These are phyloP conservation scores for Platorchestia sp. DNA, from an alignment of 1,140 invertebrate genomes.

Conservation along the genomic window DNA sequence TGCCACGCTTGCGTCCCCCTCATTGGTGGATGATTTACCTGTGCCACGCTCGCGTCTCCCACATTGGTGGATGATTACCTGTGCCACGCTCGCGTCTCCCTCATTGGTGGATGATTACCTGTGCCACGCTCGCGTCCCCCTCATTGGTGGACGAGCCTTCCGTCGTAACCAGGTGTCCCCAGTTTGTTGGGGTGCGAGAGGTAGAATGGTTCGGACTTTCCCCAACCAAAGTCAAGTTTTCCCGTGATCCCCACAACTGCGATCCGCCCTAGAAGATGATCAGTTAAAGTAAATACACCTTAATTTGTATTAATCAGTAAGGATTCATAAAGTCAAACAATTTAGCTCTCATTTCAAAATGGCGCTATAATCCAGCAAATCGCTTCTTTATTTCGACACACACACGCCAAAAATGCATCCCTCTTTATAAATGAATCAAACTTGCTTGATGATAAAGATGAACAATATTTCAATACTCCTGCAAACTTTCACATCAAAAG, in stretches of 20 bases:
- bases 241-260: neutral
- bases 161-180: neutral
- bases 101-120: no score
- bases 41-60: neutral
- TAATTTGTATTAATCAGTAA: neutral
- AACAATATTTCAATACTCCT: neutral
- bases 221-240: neutral
- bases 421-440: neutral
- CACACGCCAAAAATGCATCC: neutral
- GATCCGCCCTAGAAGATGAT: neutral
- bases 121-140: neutral
- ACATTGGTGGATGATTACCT: neutral
- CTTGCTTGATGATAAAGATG: neutral
- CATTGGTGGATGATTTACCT: neutral
- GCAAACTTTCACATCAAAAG: neutral
- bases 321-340: no score
- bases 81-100: no score
- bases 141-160: neutral
- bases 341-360: neutral
- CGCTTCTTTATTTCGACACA: neutral
- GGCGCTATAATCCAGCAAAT: neutral
- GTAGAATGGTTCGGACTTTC: slow-evolving; percentile 8
- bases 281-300: neutral
- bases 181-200: neutral
- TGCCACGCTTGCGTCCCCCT: neutral